Evolutionary conservation across 1,140 invertebrate genomes (phyloP).

Genomic region (Platyscapa corneri): DNA sequence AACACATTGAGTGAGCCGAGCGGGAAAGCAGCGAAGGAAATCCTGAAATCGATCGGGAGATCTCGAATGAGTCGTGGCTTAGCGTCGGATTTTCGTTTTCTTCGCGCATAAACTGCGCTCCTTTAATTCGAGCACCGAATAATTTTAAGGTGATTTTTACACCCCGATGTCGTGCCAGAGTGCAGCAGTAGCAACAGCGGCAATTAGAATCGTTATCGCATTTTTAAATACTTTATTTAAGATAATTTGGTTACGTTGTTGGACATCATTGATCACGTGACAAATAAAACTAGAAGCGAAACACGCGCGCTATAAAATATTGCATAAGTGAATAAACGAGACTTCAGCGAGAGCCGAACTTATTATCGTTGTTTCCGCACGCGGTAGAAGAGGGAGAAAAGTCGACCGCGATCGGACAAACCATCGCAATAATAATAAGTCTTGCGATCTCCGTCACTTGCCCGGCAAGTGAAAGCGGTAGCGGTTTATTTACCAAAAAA

Average conservation of each 20-base stretch:
- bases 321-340: conserved; percentile 11
- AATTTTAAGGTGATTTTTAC: background rate
- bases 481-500: background rate
- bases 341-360: background rate
- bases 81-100: background rate
- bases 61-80: background rate
- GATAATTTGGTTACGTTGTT: background rate
- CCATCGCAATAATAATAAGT: background rate
- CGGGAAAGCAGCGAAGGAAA: background rate
- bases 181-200: background rate
- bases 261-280: background rate
- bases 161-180: background rate
- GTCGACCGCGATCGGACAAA: too few relatives aligned
- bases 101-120: background rate
- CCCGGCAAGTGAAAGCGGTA: too few relatives aligned
- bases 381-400: background rate
- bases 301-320: background rate
- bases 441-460: background rate
- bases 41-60: conserved; percentile 45
- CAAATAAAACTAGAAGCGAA: background rate
- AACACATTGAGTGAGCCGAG: too few relatives aligned
- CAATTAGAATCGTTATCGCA: background rate
- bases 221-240: background rate
- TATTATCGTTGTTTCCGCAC: conserved; percentile 8
- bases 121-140: background rate